These are phyloP conservation scores for Geopemphigus sp. DNA, from an alignment of 1,140 invertebrate genomes.

Conservation along the genomic window DNA sequence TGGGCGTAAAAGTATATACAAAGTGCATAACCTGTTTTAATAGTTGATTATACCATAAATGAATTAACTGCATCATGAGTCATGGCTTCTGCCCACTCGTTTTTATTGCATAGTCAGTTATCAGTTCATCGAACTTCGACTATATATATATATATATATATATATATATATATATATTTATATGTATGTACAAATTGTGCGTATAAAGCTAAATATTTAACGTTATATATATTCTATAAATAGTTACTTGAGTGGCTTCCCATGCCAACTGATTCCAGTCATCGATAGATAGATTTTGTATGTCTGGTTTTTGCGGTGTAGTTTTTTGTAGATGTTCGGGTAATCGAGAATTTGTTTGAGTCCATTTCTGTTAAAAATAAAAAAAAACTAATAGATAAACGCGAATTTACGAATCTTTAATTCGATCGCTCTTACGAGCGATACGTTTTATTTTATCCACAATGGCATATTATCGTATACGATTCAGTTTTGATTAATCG, in stretches of 20 bases:
- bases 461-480: too few relatives aligned
- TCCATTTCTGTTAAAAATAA: constrained; percentile 63
- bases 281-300: constrained; percentile 55
- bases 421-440: too few relatives aligned
- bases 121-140: constrained; percentile 45
- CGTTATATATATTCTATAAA: too few relatives aligned
- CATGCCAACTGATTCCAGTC: constrained; percentile 62
- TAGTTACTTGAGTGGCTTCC: constrained; percentile 62
- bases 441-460: neutral
- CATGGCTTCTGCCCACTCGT: constrained; percentile 17
- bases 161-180: neutral
- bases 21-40: constrained; percentile 16
- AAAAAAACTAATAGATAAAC: neutral
- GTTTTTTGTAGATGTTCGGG: constrained; percentile 61
- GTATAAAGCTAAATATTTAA: neutral
- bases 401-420: neutral
- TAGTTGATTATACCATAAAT: constrained; percentile 34
- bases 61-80: constrained; percentile 41
- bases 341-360: constrained; percentile 65
- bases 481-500: too few relatives aligned
- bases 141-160: neutral
- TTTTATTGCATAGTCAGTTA: neutral
- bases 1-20: constrained; percentile 3
- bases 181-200: neutral
- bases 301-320: constrained; percentile 61